Percentiles rank a stretch among this genome's conserved stretches.
Conservation (phyloP, 2,888 invertebrate species). For the Glomeris marginata region DNA sequence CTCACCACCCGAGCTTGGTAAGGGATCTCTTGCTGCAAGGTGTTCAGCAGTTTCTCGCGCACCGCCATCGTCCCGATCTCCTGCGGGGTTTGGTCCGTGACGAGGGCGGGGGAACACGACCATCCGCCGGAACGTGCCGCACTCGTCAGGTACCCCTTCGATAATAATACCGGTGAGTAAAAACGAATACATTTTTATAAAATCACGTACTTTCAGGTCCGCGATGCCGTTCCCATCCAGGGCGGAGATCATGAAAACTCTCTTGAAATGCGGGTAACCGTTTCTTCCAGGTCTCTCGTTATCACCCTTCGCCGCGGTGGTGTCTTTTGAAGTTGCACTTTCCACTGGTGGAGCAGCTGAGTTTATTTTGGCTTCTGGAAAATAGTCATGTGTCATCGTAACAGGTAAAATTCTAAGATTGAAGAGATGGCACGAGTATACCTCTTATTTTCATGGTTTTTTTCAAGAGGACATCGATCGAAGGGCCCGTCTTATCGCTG, state of each 20-base stretch:
- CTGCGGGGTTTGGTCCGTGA: slow-evolving; percentile 59
- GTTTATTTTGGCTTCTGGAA: slow-evolving; percentile 8
- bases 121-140: slow-evolving; percentile 50
- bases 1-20: slow-evolving; percentile 45
- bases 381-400: too few species aligned
- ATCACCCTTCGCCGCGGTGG: slow-evolving; percentile 4
- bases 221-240: slow-evolving; percentile 57
- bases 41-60: slow-evolving; percentile 66
- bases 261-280: slow-evolving; percentile 48
- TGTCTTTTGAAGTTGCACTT: not conserved
- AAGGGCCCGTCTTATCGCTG: too few species aligned
- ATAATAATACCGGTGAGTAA: too few species aligned
- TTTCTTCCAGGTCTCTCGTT: slow-evolving; percentile 8
- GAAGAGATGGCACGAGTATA: too few species aligned
- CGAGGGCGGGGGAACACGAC: slow-evolving; percentile 47
- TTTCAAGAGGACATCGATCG: too few species aligned
- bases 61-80: slow-evolving; percentile 56
- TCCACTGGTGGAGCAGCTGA: too few species aligned
- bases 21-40: slow-evolving; percentile 70
- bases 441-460: slow-evolving; percentile 5
- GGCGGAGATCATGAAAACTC: slow-evolving; percentile 86
- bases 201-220: slow-evolving; percentile 45
- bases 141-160: slow-evolving; percentile 33
- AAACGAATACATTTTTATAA: too few species aligned
- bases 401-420: too few species aligned